Evolutionary conservation across 1,140 invertebrate species (phyloP), one percentile per base, ranked within the genome.

Genomic region (Megalopta genalis): DNA sequence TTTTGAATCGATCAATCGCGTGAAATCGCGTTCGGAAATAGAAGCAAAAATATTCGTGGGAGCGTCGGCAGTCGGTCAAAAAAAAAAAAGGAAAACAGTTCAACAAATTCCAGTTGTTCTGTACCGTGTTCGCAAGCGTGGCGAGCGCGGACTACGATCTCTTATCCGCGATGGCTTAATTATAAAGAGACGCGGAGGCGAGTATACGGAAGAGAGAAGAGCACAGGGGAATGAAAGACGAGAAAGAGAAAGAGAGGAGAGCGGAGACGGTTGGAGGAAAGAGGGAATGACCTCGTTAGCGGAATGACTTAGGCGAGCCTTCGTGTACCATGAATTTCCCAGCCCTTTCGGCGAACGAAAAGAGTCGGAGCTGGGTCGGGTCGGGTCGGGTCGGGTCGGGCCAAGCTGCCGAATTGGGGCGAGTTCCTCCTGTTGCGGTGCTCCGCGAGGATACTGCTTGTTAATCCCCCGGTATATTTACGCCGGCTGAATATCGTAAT

Each of bases 401-500:
- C 54, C 64, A 66, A 37, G 60, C 49, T 69, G 16, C 60, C 54
- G 84, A 82, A 81, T 82, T 79, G 84, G 69, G 76, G 81, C 54
- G 74, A 66, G 68, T 76, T 68, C 71, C 54, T 60, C 74, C 21
- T 68, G 71, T 78, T 77, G 52, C 77, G 71, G 77, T 79, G 74
- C 84, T 88, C 75, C 83, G 65, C 80, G 73, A 83, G 83, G 86
- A 88, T 86, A 86, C 87, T 81, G 82, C 85, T 85, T 82, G 88
- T 89, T 90, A 90, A 89, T 90, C 81, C 81, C 77, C 72, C 81
- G 76, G 86, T 88, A 81, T 83, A 81, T 87, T 88, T 82, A 70
- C 81, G 39, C 80, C 23, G 69, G 66, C 73, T 80, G 85, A 88
- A 88, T 90, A 90, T 90, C 83, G 84, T 90, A 88, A 87, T 90